Evolutionary conservation across 1,140 invertebrate genomes (phyloP).

Genomic region (Drosophila ficusphila): DNA sequence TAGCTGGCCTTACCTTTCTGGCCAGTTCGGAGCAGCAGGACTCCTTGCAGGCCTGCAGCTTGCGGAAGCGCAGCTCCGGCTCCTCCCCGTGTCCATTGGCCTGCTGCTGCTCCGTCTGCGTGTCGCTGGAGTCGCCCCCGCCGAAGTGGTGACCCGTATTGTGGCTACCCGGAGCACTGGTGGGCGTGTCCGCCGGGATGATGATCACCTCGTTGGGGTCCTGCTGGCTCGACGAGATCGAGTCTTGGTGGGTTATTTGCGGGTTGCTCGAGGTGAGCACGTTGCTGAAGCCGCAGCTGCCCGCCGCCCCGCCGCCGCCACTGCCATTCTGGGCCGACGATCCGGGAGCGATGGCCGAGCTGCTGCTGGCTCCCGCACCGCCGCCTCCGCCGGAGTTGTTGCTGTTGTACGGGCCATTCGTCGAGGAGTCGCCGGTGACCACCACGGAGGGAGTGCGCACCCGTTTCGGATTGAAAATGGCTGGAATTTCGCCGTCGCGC

Average conservation of each 20-base stretch:
- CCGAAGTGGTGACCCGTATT: slow-evolving; percentile 55
- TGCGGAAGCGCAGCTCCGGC: slow-evolving; percentile 58
- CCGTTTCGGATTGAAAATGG: slow-evolving; percentile 90
- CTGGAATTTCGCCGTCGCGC: slow-evolving; percentile 89
- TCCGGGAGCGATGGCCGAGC: slow-evolving; percentile 6
- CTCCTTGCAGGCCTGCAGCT: slow-evolving; percentile 86
- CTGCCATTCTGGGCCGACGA: slow-evolving; percentile 19
- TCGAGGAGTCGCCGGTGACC: slow-evolving; percentile 87
- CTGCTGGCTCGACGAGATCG: slow-evolving; percentile 86
- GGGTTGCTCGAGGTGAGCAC: slow-evolving; percentile 82
- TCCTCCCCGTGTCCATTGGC: slow-evolving; percentile 66
- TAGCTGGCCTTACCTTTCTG: slow-evolving; percentile 86
- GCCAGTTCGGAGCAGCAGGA: slow-evolving; percentile 90
- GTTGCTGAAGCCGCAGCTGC: slow-evolving; percentile 78
- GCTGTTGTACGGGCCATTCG: slow-evolving; percentile 85
- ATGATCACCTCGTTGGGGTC: slow-evolving; percentile 83
- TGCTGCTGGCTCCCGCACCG: slow-evolving; percentile 46
- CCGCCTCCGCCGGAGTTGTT: slow-evolving; percentile 31
- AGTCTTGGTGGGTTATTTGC: slow-evolving; percentile 86
- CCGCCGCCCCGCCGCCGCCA: slow-evolving; percentile 14
- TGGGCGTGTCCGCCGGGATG: slow-evolving; percentile 78
- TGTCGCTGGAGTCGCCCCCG: slow-evolving; percentile 49
- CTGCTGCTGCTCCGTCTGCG: slow-evolving; percentile 63
- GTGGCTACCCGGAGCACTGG: slow-evolving; percentile 50
- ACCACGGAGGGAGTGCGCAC: slow-evolving; percentile 89